Percentiles rank a stretch among this genome's conserved stretches.
phyloP scores from a whole-genome alignment of 2,797 vertebrate species.

The Parotocinclus haroldoi region DNA sequence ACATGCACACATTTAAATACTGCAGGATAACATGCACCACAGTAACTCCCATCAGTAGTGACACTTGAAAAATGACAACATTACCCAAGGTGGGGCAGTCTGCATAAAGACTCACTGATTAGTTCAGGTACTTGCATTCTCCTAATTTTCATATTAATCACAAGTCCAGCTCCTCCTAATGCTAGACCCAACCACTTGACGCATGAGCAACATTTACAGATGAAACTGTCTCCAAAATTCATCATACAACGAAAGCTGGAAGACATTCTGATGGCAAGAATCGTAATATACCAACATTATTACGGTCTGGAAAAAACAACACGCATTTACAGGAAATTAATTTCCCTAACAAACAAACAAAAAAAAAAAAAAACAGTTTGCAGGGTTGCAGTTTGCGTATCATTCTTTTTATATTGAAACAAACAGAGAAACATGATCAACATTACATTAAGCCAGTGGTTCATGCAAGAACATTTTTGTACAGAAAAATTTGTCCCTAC shows the following conservation, averaged over 20 bases:
- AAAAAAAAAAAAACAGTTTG: too few relatives aligned
- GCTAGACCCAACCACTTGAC: constrained; percentile 74
- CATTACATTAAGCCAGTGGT: too few relatives aligned
- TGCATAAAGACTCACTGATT: constrained; percentile 96
- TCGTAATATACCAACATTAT: not conserved
- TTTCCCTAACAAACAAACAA: too few relatives aligned
- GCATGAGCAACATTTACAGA: constrained; percentile 85
- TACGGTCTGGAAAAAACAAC: not conserved
- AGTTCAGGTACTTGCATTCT: constrained; percentile 94
- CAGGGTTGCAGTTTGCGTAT: too few relatives aligned
- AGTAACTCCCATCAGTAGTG: constrained; percentile 82
- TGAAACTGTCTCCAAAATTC: constrained; percentile 57
- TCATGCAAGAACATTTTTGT: too few relatives aligned
- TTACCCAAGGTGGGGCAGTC: constrained; percentile 85
- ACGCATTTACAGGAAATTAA: too few relatives aligned
- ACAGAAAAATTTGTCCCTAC: too few relatives aligned
- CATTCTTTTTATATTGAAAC: too few relatives aligned
- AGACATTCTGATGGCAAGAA: constrained; percentile 5
- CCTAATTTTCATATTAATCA: constrained; percentile 99
- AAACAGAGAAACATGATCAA: too few relatives aligned
- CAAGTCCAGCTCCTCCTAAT: constrained; percentile 79
- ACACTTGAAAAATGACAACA: constrained; percentile 97
- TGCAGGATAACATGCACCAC: constrained; percentile 69
- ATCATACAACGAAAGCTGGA: constrained; percentile 18
- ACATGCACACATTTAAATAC: constrained; percentile 66